phyloP scores from a whole-genome alignment of 2,888 invertebrate genomes.

The Stratiomys singularior region DNA sequence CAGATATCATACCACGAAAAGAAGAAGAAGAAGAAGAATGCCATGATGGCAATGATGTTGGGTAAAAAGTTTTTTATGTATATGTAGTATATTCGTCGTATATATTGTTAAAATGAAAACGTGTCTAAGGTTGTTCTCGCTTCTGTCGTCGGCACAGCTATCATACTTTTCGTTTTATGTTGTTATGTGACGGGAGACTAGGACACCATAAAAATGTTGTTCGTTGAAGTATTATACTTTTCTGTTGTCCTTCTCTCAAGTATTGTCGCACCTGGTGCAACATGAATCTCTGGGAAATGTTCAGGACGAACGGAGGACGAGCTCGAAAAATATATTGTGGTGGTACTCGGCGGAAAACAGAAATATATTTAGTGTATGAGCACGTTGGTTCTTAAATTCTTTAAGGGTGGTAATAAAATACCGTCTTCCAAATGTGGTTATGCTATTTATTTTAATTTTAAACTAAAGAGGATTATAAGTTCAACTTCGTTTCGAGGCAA shows the following conservation, averaged over 20 bases:
- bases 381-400: neutral
- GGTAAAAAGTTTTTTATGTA: neutral
- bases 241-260: neutral
- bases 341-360: neutral
- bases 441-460: too few species aligned
- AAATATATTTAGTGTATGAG: neutral
- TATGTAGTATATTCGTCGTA: neutral
- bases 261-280: neutral
- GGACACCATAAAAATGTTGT: slow-evolving; percentile 6
- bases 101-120: neutral
- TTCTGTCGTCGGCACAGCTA: neutral
- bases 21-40: neutral
- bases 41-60: neutral
- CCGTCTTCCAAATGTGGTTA: too few species aligned
- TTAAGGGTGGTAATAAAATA: neutral
- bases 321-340: neutral
- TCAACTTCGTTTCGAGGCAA: too few species aligned
- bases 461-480: too few species aligned
- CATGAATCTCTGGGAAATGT: neutral
- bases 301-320: neutral
- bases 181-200: neutral
- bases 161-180: neutral
- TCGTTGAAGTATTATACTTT: neutral
- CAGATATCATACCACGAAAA: too few species aligned
- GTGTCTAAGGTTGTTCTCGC: neutral